Percentiles rank a stretch among this genome's conserved stretches.
Evolutionary conservation across 2,888 invertebrate genomes (phyloP).

Genomic region (Heteropelma amictum): DNA sequence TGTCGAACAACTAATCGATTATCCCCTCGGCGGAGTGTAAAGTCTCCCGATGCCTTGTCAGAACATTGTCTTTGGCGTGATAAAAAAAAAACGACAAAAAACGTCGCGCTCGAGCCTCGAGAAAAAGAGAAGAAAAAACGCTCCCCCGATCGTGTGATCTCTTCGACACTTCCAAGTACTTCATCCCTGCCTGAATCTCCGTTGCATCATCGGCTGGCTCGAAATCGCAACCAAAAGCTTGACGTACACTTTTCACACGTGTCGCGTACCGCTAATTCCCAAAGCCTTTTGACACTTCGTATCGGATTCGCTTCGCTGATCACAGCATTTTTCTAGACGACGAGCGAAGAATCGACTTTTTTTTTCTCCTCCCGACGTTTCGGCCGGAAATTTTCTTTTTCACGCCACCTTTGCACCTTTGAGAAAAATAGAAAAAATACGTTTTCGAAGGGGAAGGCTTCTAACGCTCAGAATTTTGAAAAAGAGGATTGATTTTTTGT

Average conservation of each 20-base stretch:
- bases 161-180: not conserved
- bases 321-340: not conserved
- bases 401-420: too few relatives aligned
- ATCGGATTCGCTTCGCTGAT: slow-evolving; percentile 29
- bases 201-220: slow-evolving; percentile 48
- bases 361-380: not conserved
- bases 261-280: slow-evolving; percentile 3
- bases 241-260: not conserved
- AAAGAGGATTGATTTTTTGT: too few relatives aligned
- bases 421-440: too few relatives aligned
- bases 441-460: too few relatives aligned
- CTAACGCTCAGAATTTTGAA: too few relatives aligned
- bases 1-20: slow-evolving; percentile 72
- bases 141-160: not conserved
- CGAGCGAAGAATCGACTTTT: not conserved
- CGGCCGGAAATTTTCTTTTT: too few relatives aligned
- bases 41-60: slow-evolving; percentile 54
- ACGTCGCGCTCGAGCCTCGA: not conserved
- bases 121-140: not conserved
- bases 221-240: slow-evolving; percentile 62
- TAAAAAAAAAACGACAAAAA: slow-evolving; percentile 16
- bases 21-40: slow-evolving; percentile 72
- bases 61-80: slow-evolving; percentile 46
- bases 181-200: not conserved
- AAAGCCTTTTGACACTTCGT: slow-evolving; percentile 39